Base-by-base conservation (phyloP, 2,113 vertebrate species). In the Regulus satrapa region DNA sequence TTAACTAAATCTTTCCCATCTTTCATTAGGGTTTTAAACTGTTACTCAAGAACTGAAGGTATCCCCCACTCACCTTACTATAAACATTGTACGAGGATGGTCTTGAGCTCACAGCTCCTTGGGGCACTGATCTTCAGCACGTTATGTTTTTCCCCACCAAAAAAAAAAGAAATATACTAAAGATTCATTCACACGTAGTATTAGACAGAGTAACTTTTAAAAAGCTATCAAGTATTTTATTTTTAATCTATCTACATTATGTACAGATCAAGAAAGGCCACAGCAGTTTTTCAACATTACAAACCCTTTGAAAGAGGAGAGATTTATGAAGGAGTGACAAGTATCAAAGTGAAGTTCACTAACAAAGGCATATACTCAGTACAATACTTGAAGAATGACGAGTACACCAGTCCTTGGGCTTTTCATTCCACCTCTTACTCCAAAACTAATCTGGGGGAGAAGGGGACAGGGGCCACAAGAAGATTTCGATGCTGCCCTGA, bases 221-320 rank as follows among this genome's bases (percentile, higher is more conserved):
- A 98, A 98, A 96, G 96, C 98, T 98, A 98, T 96, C 96, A 98
- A 98, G 97, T 96, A 92, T 94, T 98, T 98, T 98, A 98, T 98
- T 98, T 97, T 97, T 96, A 90, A 71, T 67, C 97, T 98, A 98
- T 98, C 98, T 98, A 98, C 98, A 98, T 92, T 98, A 98, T 98
- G 96, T 98, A 98, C 98, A 98, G 91, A 88, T 98, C 97, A 94
- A 98, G 96, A 98, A 98, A 98, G 98, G 98, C 98, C 98, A 98
- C 98, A 98, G 97, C 98, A 98, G 98, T 98, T 98, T 98, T 98
- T 97, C 96, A 98, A 98, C 97, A 97, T 98, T 98, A 98, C 97
- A 97, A 98, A 97, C 98, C 97, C 98, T 98, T 98, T 97, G 95
- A 98, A 98, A 98, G 97, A 97, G 96, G 96, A 98, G 97, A 96